Evolutionary conservation across 2,797 vertebrate species (phyloP).

Genomic region (Chaunax sp.): DNA sequence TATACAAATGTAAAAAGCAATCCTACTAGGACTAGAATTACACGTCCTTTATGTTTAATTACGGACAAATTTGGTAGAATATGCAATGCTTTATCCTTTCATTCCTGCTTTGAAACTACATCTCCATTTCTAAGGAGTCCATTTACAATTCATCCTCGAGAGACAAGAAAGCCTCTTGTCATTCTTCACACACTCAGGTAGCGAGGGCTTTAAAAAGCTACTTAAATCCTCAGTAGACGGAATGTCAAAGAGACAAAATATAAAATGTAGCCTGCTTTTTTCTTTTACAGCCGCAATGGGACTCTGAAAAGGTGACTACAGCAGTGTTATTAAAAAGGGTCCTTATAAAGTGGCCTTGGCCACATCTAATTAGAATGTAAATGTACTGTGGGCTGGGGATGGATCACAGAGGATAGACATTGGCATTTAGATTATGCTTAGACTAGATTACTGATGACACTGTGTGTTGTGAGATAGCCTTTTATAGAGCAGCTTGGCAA

Average conservation of each 20-base stretch:
- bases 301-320: conserved; percentile 79
- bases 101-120: conserved; percentile 54
- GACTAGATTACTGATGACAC: conserved; percentile 84
- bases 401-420: conserved; percentile 81
- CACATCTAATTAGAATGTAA: conserved; percentile 84
- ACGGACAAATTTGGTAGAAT: conserved; percentile 40
- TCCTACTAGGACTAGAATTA: conserved; percentile 35
- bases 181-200: conserved; percentile 58
- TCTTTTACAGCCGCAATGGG: conserved; percentile 68
- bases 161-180: conserved; percentile 68
- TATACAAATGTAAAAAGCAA: conserved; percentile 22
- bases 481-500: conserved; percentile 75
- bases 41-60: conserved; percentile 55
- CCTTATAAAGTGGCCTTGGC: conserved; percentile 71
- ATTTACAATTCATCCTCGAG: conserved; percentile 69
- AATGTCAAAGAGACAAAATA: conserved; percentile 82
- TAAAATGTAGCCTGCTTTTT: conserved; percentile 67
- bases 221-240: conserved; percentile 75
- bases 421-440: conserved; percentile 84
- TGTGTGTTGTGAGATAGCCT: conserved; percentile 80
- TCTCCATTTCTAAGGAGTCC: conserved; percentile 61
- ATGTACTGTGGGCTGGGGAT: conserved; percentile 75
- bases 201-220: conserved; percentile 74
- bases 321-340: conserved; percentile 78
- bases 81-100: conserved; percentile 20